Evolutionary conservation across 2,888 invertebrate species (phyloP).

Genomic region (Brenthis hecate): DNA sequence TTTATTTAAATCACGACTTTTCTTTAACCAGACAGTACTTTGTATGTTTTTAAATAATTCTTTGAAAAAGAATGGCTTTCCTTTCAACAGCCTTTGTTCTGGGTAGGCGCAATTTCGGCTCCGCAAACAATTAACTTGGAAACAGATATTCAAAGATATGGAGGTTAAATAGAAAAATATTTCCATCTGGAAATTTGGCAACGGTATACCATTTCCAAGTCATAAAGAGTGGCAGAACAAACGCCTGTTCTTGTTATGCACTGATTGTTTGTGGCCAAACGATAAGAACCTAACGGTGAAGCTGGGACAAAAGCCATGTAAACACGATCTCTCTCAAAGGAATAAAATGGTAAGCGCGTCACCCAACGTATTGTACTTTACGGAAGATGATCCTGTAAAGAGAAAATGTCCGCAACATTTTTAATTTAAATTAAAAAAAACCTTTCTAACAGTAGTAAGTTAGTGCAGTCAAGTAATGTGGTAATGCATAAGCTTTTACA

Average conservation of each 20-base stretch:
- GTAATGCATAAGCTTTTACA: background rate
- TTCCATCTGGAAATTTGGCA: constrained; percentile 43
- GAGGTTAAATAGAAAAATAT: constrained; percentile 34
- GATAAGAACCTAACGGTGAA: constrained; percentile 58
- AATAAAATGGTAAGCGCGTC: constrained; percentile 32
- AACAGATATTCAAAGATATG: constrained; percentile 31
- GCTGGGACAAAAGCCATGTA: constrained; percentile 52
- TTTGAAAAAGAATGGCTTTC: constrained; percentile 23
- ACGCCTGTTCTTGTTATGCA: constrained; percentile 67
- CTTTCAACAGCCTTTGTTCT: constrained; percentile 33
- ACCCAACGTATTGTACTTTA: constrained; percentile 26
- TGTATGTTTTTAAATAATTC: constrained; percentile 13
- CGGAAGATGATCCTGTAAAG: constrained; percentile 23
- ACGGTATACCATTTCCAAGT: constrained; percentile 48
- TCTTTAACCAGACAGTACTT: constrained; percentile 19
- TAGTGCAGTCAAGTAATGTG: background rate
- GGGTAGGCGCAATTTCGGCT: constrained; percentile 35
- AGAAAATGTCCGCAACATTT: constrained; percentile 1
- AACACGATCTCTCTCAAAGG: constrained; percentile 40
- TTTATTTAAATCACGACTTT: constrained; percentile 4
- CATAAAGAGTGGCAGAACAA: constrained; percentile 46
- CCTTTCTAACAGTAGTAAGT: background rate
- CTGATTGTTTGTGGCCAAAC: constrained; percentile 59
- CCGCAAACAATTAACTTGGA: constrained; percentile 35
- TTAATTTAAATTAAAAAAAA: background rate